Base-by-base conservation (phyloP, 2,113 vertebrate species). In the Myiagra hebetior region DNA sequence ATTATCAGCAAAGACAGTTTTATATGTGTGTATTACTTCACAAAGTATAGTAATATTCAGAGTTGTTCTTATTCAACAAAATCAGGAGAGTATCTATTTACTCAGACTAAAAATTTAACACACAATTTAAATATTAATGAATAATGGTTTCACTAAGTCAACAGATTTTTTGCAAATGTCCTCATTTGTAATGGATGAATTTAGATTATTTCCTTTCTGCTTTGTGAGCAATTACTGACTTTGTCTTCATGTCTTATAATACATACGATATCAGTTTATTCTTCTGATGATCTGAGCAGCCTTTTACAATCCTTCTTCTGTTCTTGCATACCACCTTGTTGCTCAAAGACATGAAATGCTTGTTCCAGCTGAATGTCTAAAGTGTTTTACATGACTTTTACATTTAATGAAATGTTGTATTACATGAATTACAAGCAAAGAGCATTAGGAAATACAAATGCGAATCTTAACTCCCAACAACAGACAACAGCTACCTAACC, bases 331-430 rank as follows among this genome's bases (percentile, higher is more conserved):
- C 19, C 60, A 74, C 52, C 49, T 89, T 72, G 35, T 44, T 85
- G 14, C 47, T 94, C 64, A 86, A 84, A 93, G 65, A 35, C 50
- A 30, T 55, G 4, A 79, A 93, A 63, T 2, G 0, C 14, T 76
- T 80, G 42, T 91, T 91, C 64, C 79, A 83, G 62, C 21, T 88
- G 57, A 85, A 55, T 60, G 52, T 73, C 49, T 79, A 18, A 85
- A 83, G 18, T 86, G 75, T 91, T 95, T 95, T 80, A 92, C 94
- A 95, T 68, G 88, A 63, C 74, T 73, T 85, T 93, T 92, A 80
- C 72, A 56, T 85, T 93, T 96, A 93, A 87, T 73, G 62, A 90
- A 93, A 79, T 27, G 39, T 72, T 90, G 47, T 52, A 68, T 73
- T 95, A 59, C 42, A 83, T 85, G 49, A 90, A 88, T 83, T 96